Conservation (phyloP, 2,888 invertebrate genomes). For the Thumatha senex region DNA sequence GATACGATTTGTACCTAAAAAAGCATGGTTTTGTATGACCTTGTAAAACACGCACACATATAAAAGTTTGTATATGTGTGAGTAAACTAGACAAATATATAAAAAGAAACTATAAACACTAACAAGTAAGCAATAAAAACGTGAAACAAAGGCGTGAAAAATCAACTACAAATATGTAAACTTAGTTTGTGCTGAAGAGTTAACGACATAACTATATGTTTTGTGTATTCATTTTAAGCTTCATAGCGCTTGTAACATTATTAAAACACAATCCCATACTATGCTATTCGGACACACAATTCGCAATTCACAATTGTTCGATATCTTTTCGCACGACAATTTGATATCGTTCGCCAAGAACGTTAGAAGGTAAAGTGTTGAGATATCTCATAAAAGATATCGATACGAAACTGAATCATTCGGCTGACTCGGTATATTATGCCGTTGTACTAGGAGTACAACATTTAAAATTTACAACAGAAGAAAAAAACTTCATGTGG, state of each 20-base stretch:
- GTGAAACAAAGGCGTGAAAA: conserved; percentile 36
- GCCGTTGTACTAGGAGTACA: too few relatives aligned
- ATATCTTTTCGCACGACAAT: too few relatives aligned
- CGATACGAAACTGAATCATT: too few relatives aligned
- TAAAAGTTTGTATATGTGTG: conserved; percentile 26
- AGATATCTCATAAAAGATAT: too few relatives aligned
- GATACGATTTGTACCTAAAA: conserved; percentile 38
- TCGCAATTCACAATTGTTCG: too few relatives aligned
- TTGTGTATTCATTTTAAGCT: conserved; percentile 19
- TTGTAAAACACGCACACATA: conserved; percentile 45
- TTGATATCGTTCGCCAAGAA: too few relatives aligned
- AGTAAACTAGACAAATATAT: conserved; percentile 43
- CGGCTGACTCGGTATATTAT: too few relatives aligned
- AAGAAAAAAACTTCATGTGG: conserved; percentile 15
- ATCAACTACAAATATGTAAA: conserved; percentile 29
- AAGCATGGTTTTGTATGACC: conserved; percentile 43
- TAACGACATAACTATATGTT: conserved; percentile 14
- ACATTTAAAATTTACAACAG: conserved; percentile 12
- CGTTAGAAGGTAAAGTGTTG: too few relatives aligned
- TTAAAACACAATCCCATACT: neutral
- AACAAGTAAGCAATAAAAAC: conserved; percentile 51
- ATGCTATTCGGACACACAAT: too few relatives aligned
- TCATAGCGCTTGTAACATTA: conserved; percentile 10
- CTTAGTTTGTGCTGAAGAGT: conserved; percentile 46
- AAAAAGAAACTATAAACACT: conserved; percentile 48